Evolutionary conservation across 30 jellyfish, hydroid and myxozoan species (phyloP).

Genomic region (Aurelia coerulea): DNA sequence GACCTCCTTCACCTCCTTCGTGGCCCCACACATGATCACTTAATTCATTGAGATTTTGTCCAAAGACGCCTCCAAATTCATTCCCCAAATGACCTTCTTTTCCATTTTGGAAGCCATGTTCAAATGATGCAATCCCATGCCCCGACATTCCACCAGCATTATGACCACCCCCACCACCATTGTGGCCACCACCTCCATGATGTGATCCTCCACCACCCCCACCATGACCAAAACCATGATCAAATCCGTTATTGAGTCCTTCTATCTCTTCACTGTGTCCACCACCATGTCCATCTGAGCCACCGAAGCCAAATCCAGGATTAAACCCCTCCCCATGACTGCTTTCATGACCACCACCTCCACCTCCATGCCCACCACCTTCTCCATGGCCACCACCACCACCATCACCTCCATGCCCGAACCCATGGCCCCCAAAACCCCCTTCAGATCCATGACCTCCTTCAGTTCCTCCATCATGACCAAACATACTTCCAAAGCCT

Average conservation of each 20-base stretch:
- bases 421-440: constrained; percentile 45
- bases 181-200: constrained; percentile 33
- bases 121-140: constrained; percentile 61
- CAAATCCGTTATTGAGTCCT: constrained; percentile 31
- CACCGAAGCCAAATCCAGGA: constrained; percentile 25
- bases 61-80: constrained; percentile 49
- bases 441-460: constrained; percentile 48
- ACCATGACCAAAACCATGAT: constrained; percentile 34
- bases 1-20: not conserved
- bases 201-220: constrained; percentile 16
- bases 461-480: constrained; percentile 23
- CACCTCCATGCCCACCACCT: constrained; percentile 43
- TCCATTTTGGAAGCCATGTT: constrained; percentile 42
- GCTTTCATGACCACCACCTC: too few relatives aligned
- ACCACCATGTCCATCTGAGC: constrained; percentile 34
- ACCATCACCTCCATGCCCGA: constrained; percentile 28
- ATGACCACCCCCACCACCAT: constrained; percentile 25
- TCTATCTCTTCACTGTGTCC: constrained; percentile 33
- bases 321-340: too few relatives aligned
- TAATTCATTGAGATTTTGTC: constrained; percentile 18
- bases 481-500: constrained; percentile 20
- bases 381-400: constrained; percentile 25
- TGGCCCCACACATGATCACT: constrained; percentile 34
- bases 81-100: constrained; percentile 22
- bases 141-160: constrained; percentile 1